Evolutionary conservation across 2,797 vertebrate genomes (phyloP).

Genomic region (Darevskia mixta): DNA sequence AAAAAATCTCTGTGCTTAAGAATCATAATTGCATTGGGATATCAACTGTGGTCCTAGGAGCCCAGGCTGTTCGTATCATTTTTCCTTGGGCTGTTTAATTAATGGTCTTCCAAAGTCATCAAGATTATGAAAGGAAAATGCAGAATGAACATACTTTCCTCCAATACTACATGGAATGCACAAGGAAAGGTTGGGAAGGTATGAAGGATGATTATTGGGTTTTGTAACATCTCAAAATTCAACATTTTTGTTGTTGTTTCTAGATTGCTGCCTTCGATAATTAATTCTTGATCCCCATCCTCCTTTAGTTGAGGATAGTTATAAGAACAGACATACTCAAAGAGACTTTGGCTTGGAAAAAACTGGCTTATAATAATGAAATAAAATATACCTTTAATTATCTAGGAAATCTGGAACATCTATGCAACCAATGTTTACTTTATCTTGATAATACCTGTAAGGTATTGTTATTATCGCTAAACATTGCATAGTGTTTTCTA

Average conservation of each 20-base stretch:
- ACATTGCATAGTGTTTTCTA: neutral
- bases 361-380: neutral
- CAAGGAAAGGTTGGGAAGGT: neutral
- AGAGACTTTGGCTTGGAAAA: neutral
- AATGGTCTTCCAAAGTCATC: constrained; percentile 48
- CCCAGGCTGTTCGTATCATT: constrained; percentile 1
- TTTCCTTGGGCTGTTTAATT: constrained; percentile 52
- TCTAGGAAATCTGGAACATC: neutral
- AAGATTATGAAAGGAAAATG: constrained; percentile 44
- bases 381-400: neutral
- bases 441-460: too few species aligned
- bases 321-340: neutral
- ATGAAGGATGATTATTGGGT: neutral
- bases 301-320: neutral
- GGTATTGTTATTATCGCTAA: too few species aligned
- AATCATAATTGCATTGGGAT: constrained; percentile 48
- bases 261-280: neutral
- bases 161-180: constrained; percentile 6
- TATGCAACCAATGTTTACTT: neutral
- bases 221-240: neutral
- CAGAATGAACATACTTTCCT: constrained; percentile 36
- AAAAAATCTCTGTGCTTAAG: constrained; percentile 56
- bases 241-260: too few species aligned
- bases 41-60: constrained; percentile 18
- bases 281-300: neutral